These are phyloP conservation scores for Eristalinus sepulchralis DNA, from an alignment of 2,888 invertebrate genomes.

Conservation along the genomic window DNA sequence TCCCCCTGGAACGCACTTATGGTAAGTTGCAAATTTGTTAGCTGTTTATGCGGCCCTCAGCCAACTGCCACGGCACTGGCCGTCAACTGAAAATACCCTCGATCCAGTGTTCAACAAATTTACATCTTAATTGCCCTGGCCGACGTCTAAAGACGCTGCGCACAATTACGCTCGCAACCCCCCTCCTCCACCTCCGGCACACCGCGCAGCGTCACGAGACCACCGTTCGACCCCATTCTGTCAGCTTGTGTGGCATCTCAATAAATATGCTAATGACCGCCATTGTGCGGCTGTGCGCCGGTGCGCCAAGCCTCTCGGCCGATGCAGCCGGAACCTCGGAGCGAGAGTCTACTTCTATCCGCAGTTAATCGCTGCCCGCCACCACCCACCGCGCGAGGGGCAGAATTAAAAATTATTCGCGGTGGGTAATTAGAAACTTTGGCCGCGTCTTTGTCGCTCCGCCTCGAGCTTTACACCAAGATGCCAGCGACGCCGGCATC, in stretches of 20 bases:
- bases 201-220: conserved; percentile 53
- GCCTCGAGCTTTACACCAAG: background rate
- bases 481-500: background rate
- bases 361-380: conserved; percentile 44
- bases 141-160: conserved; percentile 5
- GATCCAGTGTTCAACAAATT: conserved; percentile 33
- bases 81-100: background rate
- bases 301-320: background rate
- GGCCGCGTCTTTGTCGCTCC: conserved; percentile 21
- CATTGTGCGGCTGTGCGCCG: background rate
- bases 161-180: conserved; percentile 33
- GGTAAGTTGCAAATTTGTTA: conserved; percentile 60
- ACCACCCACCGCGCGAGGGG: conserved; percentile 51
- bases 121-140: conserved; percentile 65
- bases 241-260: conserved; percentile 70
- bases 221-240: conserved; percentile 58
- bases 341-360: conserved; percentile 22
- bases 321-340: conserved; percentile 20
- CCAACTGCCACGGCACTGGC: background rate
- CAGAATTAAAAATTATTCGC: conserved; percentile 61
- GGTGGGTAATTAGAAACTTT: conserved; percentile 67
- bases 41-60: conserved; percentile 53
- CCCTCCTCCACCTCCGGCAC: conserved; percentile 46
- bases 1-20: background rate
- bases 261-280: conserved; percentile 67